Percentiles rank a stretch among this genome's conserved stretches.
phyloP scores from a whole-genome alignment of 2,113 vertebrate species.

The Crotalus tigris region DNA sequence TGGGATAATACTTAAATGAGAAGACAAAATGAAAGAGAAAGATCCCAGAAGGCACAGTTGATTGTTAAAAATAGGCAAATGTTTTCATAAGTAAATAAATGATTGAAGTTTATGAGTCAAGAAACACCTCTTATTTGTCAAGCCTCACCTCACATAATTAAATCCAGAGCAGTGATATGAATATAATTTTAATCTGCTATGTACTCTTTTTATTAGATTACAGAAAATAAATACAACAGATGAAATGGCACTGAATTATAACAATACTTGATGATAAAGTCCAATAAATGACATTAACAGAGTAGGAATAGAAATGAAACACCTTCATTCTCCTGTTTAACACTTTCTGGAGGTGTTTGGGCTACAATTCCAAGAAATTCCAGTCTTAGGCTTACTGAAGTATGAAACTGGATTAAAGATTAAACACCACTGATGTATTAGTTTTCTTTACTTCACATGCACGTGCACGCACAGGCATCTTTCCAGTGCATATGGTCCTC shows the following conservation, averaged over 20 bases:
- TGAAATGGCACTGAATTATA: neutral
- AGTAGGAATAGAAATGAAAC: neutral
- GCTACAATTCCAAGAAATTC: neutral
- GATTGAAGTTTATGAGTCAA: neutral
- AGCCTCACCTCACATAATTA: neutral
- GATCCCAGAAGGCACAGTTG: neutral
- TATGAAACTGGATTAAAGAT: neutral
- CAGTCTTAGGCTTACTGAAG: neutral
- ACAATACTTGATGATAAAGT: neutral
- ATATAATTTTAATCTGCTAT: neutral
- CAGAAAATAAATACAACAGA: neutral
- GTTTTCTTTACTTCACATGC: neutral
- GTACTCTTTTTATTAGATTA: neutral
- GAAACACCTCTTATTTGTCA: neutral
- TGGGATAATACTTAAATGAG: neutral
- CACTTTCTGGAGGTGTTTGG: neutral
- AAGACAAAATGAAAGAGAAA: neutral
- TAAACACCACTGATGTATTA: neutral
- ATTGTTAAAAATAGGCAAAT: neutral
- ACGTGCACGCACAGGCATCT: neutral
- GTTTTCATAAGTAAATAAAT: neutral
- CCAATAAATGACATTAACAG: neutral
- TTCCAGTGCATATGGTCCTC: neutral
- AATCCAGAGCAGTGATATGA: neutral
- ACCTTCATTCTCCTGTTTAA: neutral